These are phyloP conservation scores for Mohoua ochrocephala DNA, from an alignment of 2,113 vertebrate species.

Conservation along the genomic window DNA sequence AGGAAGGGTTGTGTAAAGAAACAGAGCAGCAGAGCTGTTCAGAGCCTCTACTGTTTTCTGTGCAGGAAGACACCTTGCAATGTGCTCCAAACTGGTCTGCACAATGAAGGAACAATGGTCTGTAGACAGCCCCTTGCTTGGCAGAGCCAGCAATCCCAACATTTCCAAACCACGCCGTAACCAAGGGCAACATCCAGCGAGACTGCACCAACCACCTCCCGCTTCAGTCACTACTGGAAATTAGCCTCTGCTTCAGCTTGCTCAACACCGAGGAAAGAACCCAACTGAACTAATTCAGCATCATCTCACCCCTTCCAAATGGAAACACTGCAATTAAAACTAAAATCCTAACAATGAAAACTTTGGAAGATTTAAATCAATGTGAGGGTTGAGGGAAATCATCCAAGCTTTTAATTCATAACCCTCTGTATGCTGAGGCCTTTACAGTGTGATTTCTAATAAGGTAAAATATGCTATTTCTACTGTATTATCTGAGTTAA, in stretches of 20 bases:
- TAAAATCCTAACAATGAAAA: neutral
- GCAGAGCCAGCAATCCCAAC: neutral
- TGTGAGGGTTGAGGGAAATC: neutral
- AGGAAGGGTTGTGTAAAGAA: neutral
- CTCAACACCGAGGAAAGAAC: neutral
- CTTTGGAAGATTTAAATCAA: neutral
- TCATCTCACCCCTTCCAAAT: fast-evolving
- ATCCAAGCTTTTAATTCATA: neutral
- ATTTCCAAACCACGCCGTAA: neutral
- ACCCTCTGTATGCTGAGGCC: neutral
- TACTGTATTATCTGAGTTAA: neutral
- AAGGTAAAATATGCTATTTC: neutral
- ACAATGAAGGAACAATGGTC: neutral
- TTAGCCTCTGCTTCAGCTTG: neutral
- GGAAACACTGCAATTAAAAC: neutral
- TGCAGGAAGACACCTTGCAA: neutral
- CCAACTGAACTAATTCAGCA: neutral
- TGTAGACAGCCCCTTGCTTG: neutral
- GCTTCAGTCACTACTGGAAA: neutral
- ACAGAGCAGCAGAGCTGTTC: neutral
- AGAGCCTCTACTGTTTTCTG: neutral
- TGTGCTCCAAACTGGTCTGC: neutral
- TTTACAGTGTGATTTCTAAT: neutral
- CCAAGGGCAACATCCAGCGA: fast-evolving
- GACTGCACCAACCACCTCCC: neutral